Evolutionary conservation across 2,113 vertebrate genomes (phyloP), one percentile per base, ranked within the genome.

Genomic region (Corythoichthys haematopterus): DNA sequence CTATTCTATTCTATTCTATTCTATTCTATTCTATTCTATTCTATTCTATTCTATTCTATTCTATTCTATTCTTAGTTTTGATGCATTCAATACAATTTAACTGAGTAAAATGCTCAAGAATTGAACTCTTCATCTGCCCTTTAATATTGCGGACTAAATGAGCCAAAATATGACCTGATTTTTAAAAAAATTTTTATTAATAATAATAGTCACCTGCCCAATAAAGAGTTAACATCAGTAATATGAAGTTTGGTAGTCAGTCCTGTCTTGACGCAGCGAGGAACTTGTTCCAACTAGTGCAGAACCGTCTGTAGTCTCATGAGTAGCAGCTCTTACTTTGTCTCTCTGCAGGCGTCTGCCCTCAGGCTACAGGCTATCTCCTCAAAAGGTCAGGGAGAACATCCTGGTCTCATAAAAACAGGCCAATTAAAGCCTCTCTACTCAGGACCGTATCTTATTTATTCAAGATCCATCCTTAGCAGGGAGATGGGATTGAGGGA

Each of bases 401-500:
- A 81, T 83, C 70, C 65, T 66, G 66, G 67, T 65, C 83, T 86
- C 73, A 71, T 89, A 80, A 87, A 84, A 85, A 87, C 84, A 86
- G 80, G 82, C 89, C 88, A 92, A 92, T 92, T 91, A 92, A 91
- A 80, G 77, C 71, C 68, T 65, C 69, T 75, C 40, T 75, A 64
- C 74, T 76, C 46, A 43, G 74, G 82, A 80, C 72, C 62, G 61
- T 64, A 72, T 78, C 91, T 91, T 89, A 90, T 91, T 92, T 91
- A 91, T 91, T 86, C 78, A 81, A 78, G 57, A 79, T 72, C 71
- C 76, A 73, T 84, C 70, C 83, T 76, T 72, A 81, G 80, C 70
- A 83, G 2, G 52, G 61, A 72, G 73, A 74, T 45, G 69, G 76
- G 77, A 73, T 84, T 69, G 71, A 76, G 73, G 69, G 69, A 79